Conservation (phyloP, 2,113 vertebrate species). For the Genyomyrus donnyi region DNA sequence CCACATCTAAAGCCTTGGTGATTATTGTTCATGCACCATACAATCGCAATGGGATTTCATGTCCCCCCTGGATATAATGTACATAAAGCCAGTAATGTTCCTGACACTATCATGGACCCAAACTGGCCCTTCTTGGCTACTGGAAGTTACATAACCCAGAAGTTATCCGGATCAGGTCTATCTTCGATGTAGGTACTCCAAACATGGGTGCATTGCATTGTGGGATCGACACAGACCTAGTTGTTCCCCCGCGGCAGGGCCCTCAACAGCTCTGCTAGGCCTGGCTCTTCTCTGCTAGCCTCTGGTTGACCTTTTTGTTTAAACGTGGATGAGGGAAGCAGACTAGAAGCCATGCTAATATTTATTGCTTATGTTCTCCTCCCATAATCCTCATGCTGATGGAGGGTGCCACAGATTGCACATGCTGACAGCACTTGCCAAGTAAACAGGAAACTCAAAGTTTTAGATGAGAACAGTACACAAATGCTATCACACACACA, state of each 20-base stretch:
- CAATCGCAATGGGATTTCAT: background rate
- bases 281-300: background rate
- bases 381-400: background rate
- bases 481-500: background rate
- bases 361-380: background rate
- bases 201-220: background rate
- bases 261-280: background rate
- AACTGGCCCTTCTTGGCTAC: background rate
- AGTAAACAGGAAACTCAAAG: background rate
- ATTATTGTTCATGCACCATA: background rate
- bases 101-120: background rate
- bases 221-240: background rate
- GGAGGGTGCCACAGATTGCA: background rate
- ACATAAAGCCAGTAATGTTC: background rate
- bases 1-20: background rate
- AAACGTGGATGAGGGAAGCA: background rate
- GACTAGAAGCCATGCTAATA: background rate
- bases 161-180: background rate
- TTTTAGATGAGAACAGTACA: background rate
- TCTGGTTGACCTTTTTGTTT: constrained; percentile 3
- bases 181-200: background rate
- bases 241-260: background rate
- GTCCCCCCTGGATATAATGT: background rate
- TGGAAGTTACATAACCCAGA: background rate
- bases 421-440: background rate